phyloP scores from a whole-genome alignment of 2,888 invertebrate genomes.

The Suillia variegata region DNA sequence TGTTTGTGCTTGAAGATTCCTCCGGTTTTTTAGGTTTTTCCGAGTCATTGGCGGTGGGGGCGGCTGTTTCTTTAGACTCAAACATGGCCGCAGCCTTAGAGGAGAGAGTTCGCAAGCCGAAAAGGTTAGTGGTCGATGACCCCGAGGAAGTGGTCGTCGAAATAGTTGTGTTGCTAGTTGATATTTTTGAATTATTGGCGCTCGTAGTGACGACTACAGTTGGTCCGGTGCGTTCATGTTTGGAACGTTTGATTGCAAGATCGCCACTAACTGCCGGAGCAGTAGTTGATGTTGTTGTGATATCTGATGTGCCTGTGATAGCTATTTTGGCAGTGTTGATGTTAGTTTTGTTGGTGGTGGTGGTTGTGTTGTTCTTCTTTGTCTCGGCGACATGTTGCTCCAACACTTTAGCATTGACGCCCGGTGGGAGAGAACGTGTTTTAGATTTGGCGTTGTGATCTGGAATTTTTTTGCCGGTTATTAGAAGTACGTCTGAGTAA shows the following conservation, averaged over 20 bases:
- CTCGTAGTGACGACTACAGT: slow-evolving; percentile 7
- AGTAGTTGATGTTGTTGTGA: slow-evolving; percentile 14
- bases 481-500: too few relatives aligned
- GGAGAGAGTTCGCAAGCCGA: slow-evolving; percentile 41
- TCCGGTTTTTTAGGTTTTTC: too few relatives aligned
- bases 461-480: too few relatives aligned
- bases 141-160: slow-evolving; percentile 12
- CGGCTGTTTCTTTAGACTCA: slow-evolving; percentile 39
- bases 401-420: slow-evolving; percentile 46
- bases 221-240: slow-evolving; percentile 34
- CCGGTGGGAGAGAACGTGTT: slow-evolving; percentile 57
- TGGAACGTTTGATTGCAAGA: slow-evolving; percentile 31
- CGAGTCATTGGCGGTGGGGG: slow-evolving; percentile 49
- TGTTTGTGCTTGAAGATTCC: background rate
- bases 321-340: slow-evolving; percentile 23
- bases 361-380: slow-evolving; percentile 25
- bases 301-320: slow-evolving; percentile 13
- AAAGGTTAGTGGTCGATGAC: slow-evolving; percentile 22
- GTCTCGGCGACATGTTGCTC: slow-evolving; percentile 38
- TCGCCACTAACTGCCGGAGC: slow-evolving; percentile 5
- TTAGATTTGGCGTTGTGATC: slow-evolving; percentile 48
- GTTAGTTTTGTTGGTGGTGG: slow-evolving; percentile 17
- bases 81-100: slow-evolving; percentile 41
- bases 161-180: slow-evolving; percentile 10
- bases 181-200: slow-evolving; percentile 10